A percentile compares a stretch with the other conserved stretches of the same genome.
Evolutionary conservation across 2,113 vertebrate genomes (phyloP).

Genomic region (Leptocoma aspasia): DNA sequence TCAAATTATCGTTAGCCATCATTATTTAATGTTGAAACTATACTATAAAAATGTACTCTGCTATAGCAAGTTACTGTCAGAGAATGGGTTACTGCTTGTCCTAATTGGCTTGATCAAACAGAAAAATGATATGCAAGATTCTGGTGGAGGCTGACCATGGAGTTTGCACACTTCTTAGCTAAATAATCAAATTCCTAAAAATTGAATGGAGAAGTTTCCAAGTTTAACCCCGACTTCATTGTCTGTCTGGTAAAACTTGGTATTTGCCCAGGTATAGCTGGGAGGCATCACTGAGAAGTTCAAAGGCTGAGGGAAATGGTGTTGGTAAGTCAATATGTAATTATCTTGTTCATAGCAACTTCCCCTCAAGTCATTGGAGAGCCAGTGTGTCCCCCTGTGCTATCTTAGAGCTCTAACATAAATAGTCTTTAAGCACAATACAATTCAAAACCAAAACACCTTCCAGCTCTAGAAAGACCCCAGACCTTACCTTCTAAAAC

Average conservation of each 20-base stretch:
- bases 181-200: background rate
- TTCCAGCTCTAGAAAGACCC: background rate
- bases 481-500: background rate
- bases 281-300: background rate
- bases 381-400: background rate
- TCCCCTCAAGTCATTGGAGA: background rate
- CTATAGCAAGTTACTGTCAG: background rate
- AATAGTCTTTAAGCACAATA: background rate
- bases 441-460: background rate
- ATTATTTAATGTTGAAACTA: background rate
- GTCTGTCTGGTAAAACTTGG: background rate
- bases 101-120: background rate
- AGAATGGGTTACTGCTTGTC: background rate
- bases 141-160: background rate
- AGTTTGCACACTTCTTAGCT: background rate
- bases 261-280: background rate
- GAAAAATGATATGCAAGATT: background rate
- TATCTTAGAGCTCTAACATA: background rate
- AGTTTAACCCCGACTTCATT: background rate
- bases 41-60: background rate
- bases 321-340: background rate
- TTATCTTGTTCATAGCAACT: background rate
- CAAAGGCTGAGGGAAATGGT: background rate
- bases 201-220: background rate
- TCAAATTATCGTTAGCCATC: background rate